Percentiles rank a stretch among this genome's conserved stretches.
Evolutionary conservation across 2,797 vertebrate genomes (phyloP).

Genomic region (Otus scops): DNA sequence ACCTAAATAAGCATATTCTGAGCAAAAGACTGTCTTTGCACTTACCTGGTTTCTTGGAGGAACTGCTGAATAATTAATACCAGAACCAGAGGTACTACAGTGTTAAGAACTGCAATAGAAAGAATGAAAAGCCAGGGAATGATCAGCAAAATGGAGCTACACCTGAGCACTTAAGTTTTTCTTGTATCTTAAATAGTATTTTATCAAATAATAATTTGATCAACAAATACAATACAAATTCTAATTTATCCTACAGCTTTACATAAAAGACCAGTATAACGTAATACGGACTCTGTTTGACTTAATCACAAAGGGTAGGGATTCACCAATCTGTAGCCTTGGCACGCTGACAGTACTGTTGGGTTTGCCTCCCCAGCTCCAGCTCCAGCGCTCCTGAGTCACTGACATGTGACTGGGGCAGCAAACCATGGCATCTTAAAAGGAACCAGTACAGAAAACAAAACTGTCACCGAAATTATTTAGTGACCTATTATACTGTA

Average conservation of each 20-base stretch:
- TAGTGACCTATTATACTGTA: background rate
- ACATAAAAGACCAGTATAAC: background rate
- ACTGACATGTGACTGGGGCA: background rate
- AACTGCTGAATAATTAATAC: background rate
- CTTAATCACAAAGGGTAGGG: background rate
- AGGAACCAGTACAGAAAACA: background rate
- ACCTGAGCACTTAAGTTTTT: background rate
- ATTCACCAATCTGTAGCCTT: background rate
- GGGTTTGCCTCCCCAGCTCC: background rate
- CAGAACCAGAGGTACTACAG: background rate
- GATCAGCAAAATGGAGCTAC: background rate
- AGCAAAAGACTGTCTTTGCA: background rate
- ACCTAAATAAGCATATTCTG: background rate
- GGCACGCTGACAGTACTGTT: accelerated
- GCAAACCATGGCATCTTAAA: background rate
- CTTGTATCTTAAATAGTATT: background rate
- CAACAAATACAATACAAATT: background rate
- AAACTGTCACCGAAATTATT: background rate
- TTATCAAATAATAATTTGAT: background rate
- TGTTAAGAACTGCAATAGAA: background rate
- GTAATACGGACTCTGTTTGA: background rate
- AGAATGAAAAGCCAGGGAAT: background rate
- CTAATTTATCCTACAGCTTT: background rate
- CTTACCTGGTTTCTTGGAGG: background rate
- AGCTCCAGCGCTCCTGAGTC: background rate